Conservation (phyloP, 2,113 vertebrate genomes). For the Erythrocercus mccallii region DNA sequence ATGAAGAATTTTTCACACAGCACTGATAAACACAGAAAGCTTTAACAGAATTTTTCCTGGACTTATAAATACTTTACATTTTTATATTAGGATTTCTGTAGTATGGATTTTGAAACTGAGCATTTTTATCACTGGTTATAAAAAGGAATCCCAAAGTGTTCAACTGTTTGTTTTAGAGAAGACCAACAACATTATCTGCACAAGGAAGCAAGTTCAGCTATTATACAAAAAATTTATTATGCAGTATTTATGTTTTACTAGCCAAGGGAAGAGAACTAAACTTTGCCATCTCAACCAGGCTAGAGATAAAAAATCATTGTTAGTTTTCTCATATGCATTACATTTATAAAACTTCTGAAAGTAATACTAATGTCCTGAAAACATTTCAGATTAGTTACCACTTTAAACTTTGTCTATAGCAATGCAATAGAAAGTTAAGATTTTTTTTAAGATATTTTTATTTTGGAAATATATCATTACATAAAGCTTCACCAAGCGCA, state of each 20-base stretch:
- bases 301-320: background rate
- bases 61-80: background rate
- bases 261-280: background rate
- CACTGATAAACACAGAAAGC: background rate
- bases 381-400: background rate
- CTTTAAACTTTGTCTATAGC: background rate
- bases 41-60: background rate
- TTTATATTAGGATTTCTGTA: background rate
- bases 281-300: background rate
- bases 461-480: background rate
- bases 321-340: background rate
- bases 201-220: background rate
- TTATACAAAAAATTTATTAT: background rate
- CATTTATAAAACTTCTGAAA: background rate
- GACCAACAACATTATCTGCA: background rate
- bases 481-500: background rate
- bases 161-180: background rate
- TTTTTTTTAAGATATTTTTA: background rate
- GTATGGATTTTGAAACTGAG: background rate
- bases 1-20: background rate
- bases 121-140: background rate
- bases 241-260: background rate
- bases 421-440: background rate
- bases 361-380: background rate
- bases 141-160: background rate